Evolutionary conservation across 1,140 invertebrate genomes (phyloP), one percentile per base, ranked within the genome.

Genomic region (Trichonephila clavata): DNA sequence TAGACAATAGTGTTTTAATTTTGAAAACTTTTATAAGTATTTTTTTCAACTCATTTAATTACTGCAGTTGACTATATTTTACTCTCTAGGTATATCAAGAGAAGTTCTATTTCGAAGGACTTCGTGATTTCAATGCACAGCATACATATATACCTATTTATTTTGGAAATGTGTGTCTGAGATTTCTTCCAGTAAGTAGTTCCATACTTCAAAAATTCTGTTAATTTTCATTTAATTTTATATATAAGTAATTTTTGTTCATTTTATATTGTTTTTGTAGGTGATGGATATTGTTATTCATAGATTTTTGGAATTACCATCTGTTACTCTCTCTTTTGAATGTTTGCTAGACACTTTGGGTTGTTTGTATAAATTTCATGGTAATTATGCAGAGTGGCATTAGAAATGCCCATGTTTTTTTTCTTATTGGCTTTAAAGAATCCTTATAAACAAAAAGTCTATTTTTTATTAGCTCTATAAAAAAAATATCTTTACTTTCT

Each of bases 221-320:
- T 50, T 50, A 10, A 50, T 50, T 50, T 50, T 10, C 4, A 4
- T 39, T n/a, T 50, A 1, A 50, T 13, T 50, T 39, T 39, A 39
- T 39, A 39, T 39, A 39, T 39, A 4, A 39, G 32, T 39, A 2
- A 39, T 27, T 60, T n/a, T n/a, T 87, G 18, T 61, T 21, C 6
- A 87, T 63, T 60, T 27, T 27, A 63, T 60, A 87, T 50, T 77
- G 10, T 81, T 91, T 92, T 80, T 43, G 68, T 87, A 97, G 96
- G 97, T 99, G 4, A 97, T 99, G 94, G 99, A 99, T 95, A 98
- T 99, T 71, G 98, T 99, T 1, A 98, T 99, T 32, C 98, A 99
- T 96, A 96, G 99, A 3, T 98, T 98, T 95, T 96, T 99, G 14
- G 99, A 99, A 95, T 97, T 99, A 77, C 98, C 98, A 2, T 97